Base-by-base conservation (phyloP, 2,888 invertebrate genomes). In the Lasioglossum vierecki region DNA sequence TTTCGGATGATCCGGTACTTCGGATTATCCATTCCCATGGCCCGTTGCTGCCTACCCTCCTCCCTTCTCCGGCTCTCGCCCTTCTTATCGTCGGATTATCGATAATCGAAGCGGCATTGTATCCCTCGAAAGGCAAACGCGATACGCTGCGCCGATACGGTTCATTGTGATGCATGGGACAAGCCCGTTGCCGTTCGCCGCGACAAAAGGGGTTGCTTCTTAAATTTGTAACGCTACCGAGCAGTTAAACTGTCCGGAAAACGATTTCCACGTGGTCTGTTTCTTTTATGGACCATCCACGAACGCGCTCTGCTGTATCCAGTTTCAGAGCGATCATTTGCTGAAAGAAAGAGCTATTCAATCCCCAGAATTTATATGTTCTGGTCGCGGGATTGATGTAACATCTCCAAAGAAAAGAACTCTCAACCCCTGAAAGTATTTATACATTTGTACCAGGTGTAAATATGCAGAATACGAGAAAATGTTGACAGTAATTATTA, bases 51-150 rank as follows among this genome's bases (percentile, higher is more conserved):
- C 68, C 39, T 26, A 30, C 60, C 60, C 26, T 13, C 13, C 13
- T 26, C 26, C 15, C 60, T 60, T 13, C 26, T 13, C 6, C 60
- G 26, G 1, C 60, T 26, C 60, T 26, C 26, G n/a, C 15, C 18
- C 70, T 83, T 79, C 83, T 86, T 78, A 80, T 83, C 83, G 68
- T 60, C n/a, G 77, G 86, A 79, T 85, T 86, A 86, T 86, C 85
- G 87, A 85, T 80, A 83, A 85, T 87, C 83, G 85, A 87, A 80
- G 82, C 26, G 39, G 66, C 79, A 79, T 84, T 77, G 85, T 80
- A 53, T 60, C 76, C 46, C 4, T 4, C 22, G 22, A 26, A 30
- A 79, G 49, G 30, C 84, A 46, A 79, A 49, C 49, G 53, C 53
- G 49, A 53, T 73, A 82, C 30, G 41, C n/a, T 60, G 18, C 30